Evolutionary conservation across 2,888 invertebrate species (phyloP).

Genomic region (Tipula helvola): DNA sequence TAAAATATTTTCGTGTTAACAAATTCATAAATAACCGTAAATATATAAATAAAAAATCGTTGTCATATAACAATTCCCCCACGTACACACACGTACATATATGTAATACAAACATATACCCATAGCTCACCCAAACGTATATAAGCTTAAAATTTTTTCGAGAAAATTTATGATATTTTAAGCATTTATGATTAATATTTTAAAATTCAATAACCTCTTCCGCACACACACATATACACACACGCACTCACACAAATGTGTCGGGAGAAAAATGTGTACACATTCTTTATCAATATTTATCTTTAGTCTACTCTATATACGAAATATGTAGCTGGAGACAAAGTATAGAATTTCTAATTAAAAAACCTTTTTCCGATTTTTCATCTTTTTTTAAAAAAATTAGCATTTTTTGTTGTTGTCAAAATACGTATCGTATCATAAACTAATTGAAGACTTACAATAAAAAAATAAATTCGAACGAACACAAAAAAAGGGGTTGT

Average conservation of each 20-base stretch:
- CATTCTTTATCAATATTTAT: background rate
- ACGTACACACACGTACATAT: background rate
- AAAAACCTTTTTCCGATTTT: background rate
- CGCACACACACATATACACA: background rate
- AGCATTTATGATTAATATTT: slow-evolving; percentile 4
- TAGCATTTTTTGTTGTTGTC: background rate
- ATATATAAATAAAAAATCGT: background rate
- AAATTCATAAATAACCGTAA: background rate
- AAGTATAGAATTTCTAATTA: slow-evolving; percentile 4
- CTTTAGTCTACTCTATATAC: background rate
- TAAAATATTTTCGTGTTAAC: background rate
- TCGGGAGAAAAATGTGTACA: background rate
- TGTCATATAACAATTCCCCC: background rate
- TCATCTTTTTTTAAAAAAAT: background rate
- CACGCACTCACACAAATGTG: background rate
- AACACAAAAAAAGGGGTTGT: background rate
- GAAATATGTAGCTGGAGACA: background rate
- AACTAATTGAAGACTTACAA: background rate
- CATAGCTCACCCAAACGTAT: background rate
- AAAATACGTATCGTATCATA: background rate
- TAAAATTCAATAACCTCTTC: background rate
- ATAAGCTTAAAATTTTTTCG: background rate
- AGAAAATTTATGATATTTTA: background rate
- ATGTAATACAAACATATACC: background rate
- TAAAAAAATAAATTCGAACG: background rate